phyloP scores from a whole-genome alignment of 2,113 vertebrate species.

The Spheniscus mendiculus region DNA sequence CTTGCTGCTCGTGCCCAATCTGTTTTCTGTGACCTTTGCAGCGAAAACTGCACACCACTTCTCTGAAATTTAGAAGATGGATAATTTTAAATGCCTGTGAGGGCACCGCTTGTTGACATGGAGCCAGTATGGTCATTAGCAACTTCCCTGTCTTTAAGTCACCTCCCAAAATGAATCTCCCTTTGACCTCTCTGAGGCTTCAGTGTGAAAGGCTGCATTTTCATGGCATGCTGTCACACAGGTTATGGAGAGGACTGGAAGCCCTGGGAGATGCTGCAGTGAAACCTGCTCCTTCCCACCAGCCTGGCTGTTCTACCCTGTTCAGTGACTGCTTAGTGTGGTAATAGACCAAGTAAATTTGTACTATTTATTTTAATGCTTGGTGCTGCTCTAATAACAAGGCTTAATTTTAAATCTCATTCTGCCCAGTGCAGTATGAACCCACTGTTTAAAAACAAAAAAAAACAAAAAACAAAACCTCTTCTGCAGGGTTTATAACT shows the following conservation, averaged over 20 bases:
- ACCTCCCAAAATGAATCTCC: background rate
- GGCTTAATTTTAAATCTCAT: background rate
- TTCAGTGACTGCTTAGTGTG: background rate
- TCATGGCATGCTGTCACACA: background rate
- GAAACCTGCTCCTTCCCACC: background rate
- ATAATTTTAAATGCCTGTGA: background rate
- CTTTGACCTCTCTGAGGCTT: background rate
- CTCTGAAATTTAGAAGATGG: background rate
- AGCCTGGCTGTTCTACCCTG: background rate
- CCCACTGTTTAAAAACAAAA: background rate
- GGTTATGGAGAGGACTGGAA: background rate
- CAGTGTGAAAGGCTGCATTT: background rate
- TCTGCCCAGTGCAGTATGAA: background rate
- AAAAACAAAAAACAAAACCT: background rate
- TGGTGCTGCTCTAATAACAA: background rate
- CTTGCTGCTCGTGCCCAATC: background rate
- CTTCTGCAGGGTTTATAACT: background rate
- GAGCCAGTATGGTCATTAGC: background rate
- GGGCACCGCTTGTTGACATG: background rate
- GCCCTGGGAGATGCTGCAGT: background rate
- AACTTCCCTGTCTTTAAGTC: background rate
- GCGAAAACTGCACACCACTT: background rate
- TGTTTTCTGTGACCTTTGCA: background rate
- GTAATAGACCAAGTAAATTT: background rate
- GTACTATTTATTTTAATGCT: background rate